A percentile compares a stretch with the other conserved stretches of the same genome.
Evolutionary conservation across 2,113 vertebrate species (phyloP).

Genomic region (Hiodon tergisus): DNA sequence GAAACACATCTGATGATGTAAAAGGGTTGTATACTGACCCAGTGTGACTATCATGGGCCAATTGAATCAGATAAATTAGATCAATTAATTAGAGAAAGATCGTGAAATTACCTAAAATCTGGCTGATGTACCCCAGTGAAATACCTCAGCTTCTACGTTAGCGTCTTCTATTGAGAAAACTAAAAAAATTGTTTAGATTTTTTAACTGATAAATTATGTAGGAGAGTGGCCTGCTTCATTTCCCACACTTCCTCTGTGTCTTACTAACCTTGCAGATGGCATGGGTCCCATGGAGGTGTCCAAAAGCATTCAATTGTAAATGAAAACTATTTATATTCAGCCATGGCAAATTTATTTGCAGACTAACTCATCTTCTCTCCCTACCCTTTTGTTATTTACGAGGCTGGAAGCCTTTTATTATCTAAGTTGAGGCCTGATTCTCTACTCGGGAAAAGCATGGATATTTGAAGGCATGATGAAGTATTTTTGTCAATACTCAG

Average conservation of each 20-base stretch:
- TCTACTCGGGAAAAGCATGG: too few relatives aligned
- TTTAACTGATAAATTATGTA: conserved; percentile 38
- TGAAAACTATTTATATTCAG: too few relatives aligned
- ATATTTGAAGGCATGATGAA: too few relatives aligned
- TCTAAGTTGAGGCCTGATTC: neutral
- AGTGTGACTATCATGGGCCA: too few relatives aligned
- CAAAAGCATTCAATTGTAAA: conserved; percentile 48
- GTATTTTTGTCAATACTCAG: too few relatives aligned
- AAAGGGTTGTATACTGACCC: too few relatives aligned
- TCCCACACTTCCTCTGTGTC: conserved; percentile 44
- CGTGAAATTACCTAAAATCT: too few relatives aligned
- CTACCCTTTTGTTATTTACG: neutral
- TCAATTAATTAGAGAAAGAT: too few relatives aligned
- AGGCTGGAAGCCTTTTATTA: conserved; percentile 1
- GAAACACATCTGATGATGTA: too few relatives aligned
- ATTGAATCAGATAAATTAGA: too few relatives aligned
- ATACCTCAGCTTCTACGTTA: neutral
- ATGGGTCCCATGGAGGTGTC: conserved; percentile 31
- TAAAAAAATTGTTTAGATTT: neutral
- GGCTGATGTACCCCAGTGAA: too few relatives aligned
- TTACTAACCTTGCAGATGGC: conserved; percentile 22
- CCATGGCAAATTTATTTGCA: neutral
- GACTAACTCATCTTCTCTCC: neutral
- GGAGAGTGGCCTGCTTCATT: conserved; percentile 45
- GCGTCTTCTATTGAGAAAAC: too few relatives aligned